Evolutionary conservation across 2,797 vertebrate species (phyloP), one percentile per base, ranked within the genome.

Genomic region (Lagorchestes hirsutus): DNA sequence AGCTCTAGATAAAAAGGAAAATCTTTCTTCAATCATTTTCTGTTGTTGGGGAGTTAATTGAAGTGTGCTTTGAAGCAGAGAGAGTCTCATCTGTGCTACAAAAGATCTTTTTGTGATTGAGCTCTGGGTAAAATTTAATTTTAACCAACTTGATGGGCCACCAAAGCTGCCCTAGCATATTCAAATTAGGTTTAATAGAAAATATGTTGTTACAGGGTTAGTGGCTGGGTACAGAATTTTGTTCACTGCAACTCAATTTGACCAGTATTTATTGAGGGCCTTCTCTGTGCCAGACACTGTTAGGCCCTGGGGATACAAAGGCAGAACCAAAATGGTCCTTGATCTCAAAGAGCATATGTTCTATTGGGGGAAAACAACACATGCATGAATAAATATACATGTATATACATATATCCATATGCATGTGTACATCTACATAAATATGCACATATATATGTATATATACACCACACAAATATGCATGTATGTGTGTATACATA

Each of bases 21-120:
- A 87, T 87, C 74, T 27, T 87, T 87, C 40, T 9, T 50, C 74
- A 50, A 87, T 87, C 74, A 87, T 87, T 46, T 50, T 50, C 74
- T 46, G 40, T 87, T 87, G 74, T 87, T 87, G 24, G 74, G 50
- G 74, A 87, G 40, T 87, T 87, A 87, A 87, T 87, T 87, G 74
- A 87, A 87, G 74, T 50, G 74, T 87, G 74, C 74, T 87, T 87
- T 87, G 74, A 87, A 87, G 74, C 74, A 87, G 74, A 87, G 74
- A 82, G 40, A 87, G 40, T 50, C 74, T 87, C 74, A 87, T 87
- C 74, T 87, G 40, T 87, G 22, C 74, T 50, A 87, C 40, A 87
- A 87, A 87, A 87, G 74, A 87, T 22, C 8, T 87, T 82, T 87
- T 87, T 87, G 74, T 87, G 40, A 87, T 87, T 87, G 74, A 87